Base-by-base conservation (phyloP, 2,113 vertebrate genomes). In the Pandion haliaetus region DNA sequence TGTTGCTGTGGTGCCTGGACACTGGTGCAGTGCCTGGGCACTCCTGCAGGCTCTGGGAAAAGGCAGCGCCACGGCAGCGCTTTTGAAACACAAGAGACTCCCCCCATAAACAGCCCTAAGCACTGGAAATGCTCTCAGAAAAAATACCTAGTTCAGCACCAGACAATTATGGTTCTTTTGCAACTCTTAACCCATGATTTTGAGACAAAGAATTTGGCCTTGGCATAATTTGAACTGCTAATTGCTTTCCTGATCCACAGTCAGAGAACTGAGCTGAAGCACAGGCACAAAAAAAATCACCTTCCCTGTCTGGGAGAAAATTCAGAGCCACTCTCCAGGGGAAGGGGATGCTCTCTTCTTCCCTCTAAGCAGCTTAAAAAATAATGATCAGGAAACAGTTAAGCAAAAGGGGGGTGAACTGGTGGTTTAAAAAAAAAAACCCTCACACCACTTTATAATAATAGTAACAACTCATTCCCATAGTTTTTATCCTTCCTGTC, bases 401-500 rank as follows among this genome's bases (percentile, higher is more conserved):
- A 98, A 97, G 95, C 88, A 77, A 89, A 92, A 92, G 88, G 84
- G 91, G 92, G 96, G 88, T 77, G 95, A 88, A 93, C 52, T 70
- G 87, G 76, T 90, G 83, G 90, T 83, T 96, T 76, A 2, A n/a
- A 59, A 83, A 82, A 95, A 83, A 91, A 81, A 95, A 78, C 45
- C 29, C 70, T 92, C 95, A 91, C 94, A 95, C 40, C 95, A 95
- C 96, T 94, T 97, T 98, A 98, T 98, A 98, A 98, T 98, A 98
- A 98, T 98, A 98, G 97, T 98, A 98, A 98, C 98, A 97, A 98
- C 96, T 97, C 97, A 97, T 98, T 98, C 98, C 98, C 98, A 98
- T 98, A 99, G 98, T 99, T 99, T 99, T 99, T 98, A 99, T 98
- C 98, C 98, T 98, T 99, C 99, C 99, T 99, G 99, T 99, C 98